These are phyloP conservation scores for Pomatostomus ruficeps DNA, from an alignment of 2,113 vertebrate species.

Conservation along the genomic window DNA sequence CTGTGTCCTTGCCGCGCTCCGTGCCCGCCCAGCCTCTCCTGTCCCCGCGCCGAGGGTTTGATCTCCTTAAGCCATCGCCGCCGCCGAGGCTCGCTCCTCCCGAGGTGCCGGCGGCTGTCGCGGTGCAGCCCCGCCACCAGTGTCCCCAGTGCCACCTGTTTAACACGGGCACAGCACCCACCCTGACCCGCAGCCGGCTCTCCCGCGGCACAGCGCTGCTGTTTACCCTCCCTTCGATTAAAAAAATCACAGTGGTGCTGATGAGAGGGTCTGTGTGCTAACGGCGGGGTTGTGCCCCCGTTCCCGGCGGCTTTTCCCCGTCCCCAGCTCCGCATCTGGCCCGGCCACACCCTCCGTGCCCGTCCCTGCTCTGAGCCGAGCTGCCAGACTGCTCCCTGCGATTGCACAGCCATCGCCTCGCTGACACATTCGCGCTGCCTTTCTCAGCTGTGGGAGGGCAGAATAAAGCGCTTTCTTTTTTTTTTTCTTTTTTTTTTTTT, in stretches of 20 bases:
- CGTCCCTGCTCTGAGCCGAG: not conserved
- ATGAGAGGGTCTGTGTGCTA: rapidly evolving
- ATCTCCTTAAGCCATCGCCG: not conserved
- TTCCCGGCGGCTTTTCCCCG: not conserved
- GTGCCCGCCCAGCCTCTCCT: not conserved
- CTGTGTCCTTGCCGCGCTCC: not conserved
- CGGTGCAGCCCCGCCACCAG: not conserved
- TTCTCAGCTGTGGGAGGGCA: not conserved
- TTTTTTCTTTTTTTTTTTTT: too few species aligned
- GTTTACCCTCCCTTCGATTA: rapidly evolving
- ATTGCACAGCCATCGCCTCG: not conserved
- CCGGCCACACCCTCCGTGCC: slow-evolving; percentile 42
- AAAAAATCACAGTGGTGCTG: rapidly evolving
- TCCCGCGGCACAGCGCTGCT: not conserved
- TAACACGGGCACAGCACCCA: not conserved
- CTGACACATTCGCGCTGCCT: not conserved
- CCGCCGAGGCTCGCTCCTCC: not conserved
- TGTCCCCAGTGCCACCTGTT: not conserved
- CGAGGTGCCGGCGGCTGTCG: rapidly evolving
- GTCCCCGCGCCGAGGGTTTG: rapidly evolving
- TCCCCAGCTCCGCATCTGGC: not conserved
- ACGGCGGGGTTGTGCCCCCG: not conserved
- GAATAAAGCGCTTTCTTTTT: not conserved
- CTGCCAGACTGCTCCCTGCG: not conserved
- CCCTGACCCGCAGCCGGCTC: rapidly evolving